Evolutionary conservation across 2,797 vertebrate genomes (phyloP).

Genomic region (Otolemur crassicaudatus): DNA sequence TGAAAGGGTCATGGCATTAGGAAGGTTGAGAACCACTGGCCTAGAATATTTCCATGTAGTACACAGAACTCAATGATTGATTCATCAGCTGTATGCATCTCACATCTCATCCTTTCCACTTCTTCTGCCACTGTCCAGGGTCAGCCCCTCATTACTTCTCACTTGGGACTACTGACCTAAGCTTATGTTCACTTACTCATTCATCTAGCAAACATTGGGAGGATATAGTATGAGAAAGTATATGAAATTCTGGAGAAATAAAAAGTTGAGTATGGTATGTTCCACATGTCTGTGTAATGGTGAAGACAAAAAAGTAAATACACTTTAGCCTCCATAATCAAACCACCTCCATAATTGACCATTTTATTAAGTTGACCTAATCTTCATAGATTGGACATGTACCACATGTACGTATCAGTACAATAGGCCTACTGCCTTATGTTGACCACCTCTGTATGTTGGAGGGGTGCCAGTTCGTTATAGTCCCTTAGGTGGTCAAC

Average conservation of each 20-base stretch:
- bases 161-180: neutral
- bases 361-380: no score
- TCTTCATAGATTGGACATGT: no score
- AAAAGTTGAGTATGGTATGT: neutral
- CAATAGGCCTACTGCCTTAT: no score
- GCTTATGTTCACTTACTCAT: neutral
- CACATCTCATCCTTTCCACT: neutral
- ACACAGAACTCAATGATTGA: slow-evolving; percentile 2
- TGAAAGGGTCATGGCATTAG: no score
- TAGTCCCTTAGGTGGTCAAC: no score
- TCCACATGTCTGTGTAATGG: neutral
- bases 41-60: slow-evolving; percentile 4
- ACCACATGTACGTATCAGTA: no score
- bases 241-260: slow-evolving; percentile 6
- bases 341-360: no score
- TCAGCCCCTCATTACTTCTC: neutral
- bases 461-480: no score
- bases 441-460: no score
- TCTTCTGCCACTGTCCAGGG: neutral
- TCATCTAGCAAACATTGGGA: neutral
- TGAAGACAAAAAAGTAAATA: neutral
- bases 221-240: neutral
- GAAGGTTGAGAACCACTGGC: neutral
- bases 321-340: no score
- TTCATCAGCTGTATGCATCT: neutral